Percentiles rank a stretch among this genome's conserved stretches.
These are phyloP conservation scores for Oscheius sp. DNA, from an alignment of 2,888 invertebrate genomes.

Conservation along the genomic window DNA sequence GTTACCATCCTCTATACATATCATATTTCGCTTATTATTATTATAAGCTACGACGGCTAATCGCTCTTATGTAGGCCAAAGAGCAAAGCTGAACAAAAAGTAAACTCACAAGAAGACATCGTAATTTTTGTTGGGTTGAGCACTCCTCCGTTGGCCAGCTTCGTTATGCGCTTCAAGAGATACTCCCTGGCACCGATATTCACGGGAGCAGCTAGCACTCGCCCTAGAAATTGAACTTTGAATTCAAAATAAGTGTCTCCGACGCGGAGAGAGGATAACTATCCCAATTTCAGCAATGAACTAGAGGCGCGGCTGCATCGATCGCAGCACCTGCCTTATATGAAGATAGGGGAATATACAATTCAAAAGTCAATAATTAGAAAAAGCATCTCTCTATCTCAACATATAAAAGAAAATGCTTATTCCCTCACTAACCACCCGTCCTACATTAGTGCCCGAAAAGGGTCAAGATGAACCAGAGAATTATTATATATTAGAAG, in stretches of 20 bases:
- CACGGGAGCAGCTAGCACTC: slow-evolving; percentile 1
- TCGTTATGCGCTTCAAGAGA: background rate
- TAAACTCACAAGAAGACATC: background rate
- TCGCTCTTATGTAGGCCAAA: too few species aligned
- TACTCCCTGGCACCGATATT: background rate
- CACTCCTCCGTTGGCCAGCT: background rate
- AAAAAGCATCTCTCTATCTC: too few species aligned
- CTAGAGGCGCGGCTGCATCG: background rate
- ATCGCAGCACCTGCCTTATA: background rate
- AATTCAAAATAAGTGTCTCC: background rate
- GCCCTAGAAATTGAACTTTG: background rate
- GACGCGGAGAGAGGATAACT: background rate
- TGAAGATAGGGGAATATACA: background rate
- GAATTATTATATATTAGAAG: too few species aligned
- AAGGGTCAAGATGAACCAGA: too few species aligned
- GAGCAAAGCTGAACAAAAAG: too few species aligned
- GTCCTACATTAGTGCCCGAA: too few species aligned
- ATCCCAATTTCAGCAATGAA: slow-evolving; percentile 13
- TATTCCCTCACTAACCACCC: too few species aligned
- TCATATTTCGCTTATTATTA: too few species aligned
- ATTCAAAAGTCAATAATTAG: background rate
- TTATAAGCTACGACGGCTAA: too few species aligned
- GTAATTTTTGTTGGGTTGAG: background rate
- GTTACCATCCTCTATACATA: background rate
- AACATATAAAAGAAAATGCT: too few species aligned